Conservation (phyloP, 2,797 vertebrate species). For the Hapalemur alaotrensis region DNA sequence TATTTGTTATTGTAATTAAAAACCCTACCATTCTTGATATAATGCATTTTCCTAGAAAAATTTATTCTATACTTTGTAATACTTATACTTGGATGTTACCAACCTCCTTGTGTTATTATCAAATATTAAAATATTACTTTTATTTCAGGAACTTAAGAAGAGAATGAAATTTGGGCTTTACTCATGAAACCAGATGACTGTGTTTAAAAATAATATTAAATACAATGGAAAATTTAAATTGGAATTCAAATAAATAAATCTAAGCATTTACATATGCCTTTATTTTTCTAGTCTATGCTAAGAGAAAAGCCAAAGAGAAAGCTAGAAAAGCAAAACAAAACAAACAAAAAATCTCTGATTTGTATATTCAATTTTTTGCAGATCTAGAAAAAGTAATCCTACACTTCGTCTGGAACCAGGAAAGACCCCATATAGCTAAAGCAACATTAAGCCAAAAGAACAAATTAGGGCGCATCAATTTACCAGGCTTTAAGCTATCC, state of each 20-base stretch:
- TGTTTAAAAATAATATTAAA: constrained; percentile 18
- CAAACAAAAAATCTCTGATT: background rate
- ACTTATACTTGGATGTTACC: background rate
- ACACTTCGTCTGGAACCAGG: too few relatives aligned
- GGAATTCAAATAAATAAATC: background rate
- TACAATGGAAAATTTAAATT: background rate
- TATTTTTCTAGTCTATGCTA: background rate
- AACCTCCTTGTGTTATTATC: background rate
- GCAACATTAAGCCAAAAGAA: too few relatives aligned
- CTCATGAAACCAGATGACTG: background rate
- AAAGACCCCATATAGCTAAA: too few relatives aligned
- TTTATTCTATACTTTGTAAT: background rate
- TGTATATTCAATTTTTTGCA: background rate
- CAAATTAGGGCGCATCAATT: too few relatives aligned
- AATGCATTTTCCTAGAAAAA: background rate
- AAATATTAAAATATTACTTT: background rate
- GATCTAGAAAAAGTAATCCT: too few relatives aligned
- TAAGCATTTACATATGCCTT: background rate
- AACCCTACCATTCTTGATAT: background rate
- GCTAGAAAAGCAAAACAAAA: background rate
- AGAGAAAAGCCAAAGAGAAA: background rate
- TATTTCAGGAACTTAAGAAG: background rate
- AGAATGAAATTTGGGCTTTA: background rate
- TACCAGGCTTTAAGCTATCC: too few relatives aligned
- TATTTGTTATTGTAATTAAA: background rate